Percentiles rank a stretch among this genome's conserved stretches.
These are phyloP conservation scores for Drosophila carrolli DNA, from an alignment of 1,140 invertebrate species.

Conservation along the genomic window DNA sequence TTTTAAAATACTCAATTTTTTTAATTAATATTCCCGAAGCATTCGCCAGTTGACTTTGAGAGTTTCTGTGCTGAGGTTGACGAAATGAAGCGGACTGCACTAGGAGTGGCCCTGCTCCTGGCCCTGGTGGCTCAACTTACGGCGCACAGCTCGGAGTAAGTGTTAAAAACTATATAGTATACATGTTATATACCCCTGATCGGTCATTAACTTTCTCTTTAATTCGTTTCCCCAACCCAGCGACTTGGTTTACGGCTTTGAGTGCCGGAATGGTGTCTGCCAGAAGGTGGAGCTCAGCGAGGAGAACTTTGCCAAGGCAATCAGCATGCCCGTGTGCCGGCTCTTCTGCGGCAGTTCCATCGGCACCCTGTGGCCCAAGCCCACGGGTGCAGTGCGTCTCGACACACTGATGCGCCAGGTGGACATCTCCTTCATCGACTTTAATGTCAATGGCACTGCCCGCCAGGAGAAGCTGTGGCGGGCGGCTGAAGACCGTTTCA, in stretches of 20 bases:
- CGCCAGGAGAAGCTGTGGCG: conserved; percentile 65
- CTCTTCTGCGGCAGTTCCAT: conserved; percentile 87
- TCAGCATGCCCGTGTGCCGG: conserved; percentile 87
- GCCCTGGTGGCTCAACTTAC: conserved; percentile 24
- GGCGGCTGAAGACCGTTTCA: conserved; percentile 60
- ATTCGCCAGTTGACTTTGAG: conserved; percentile 37
- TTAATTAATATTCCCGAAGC: conserved; percentile 41
- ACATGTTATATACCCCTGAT: not conserved
- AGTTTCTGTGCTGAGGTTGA: conserved; percentile 27
- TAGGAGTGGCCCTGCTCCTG: conserved; percentile 43
- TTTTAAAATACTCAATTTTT: conserved; percentile 47
- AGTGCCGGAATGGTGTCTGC: conserved; percentile 86
- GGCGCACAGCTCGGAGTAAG: conserved; percentile 54
- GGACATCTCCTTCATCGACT: conserved; percentile 84
- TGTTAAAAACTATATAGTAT: not conserved
- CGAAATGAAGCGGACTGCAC: conserved; percentile 43
- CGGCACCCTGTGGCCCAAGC: conserved; percentile 90
- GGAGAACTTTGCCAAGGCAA: conserved; percentile 85
- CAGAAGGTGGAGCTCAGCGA: conserved; percentile 85
- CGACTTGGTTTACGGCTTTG: conserved; percentile 86
- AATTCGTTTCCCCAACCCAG: conserved; percentile 16
- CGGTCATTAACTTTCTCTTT: conserved; percentile 18
- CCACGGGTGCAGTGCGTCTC: conserved; percentile 87
- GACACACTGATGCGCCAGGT: conserved; percentile 87
- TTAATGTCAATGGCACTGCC: conserved; percentile 38